These are phyloP conservation scores for Drosophila koepferae DNA, from an alignment of 2,888 invertebrate genomes.

Conservation along the genomic window DNA sequence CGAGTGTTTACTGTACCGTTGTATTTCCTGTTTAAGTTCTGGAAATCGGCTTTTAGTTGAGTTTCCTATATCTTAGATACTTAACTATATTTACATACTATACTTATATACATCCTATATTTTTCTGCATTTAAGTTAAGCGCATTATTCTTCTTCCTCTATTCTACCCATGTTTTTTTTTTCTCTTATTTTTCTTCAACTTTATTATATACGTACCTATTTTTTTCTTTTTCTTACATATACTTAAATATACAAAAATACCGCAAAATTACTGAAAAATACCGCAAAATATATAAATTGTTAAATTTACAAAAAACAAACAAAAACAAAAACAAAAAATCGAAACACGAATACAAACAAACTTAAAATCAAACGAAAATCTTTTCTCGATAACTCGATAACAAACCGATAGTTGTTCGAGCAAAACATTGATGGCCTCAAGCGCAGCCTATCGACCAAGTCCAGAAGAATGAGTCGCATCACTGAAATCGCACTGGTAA, in stretches of 20 bases:
- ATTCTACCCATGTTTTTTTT: background rate
- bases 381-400: constrained; percentile 4
- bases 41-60: constrained; percentile 1
- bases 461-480: constrained; percentile 93
- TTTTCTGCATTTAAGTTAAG: constrained; percentile 9
- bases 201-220: constrained; percentile 43
- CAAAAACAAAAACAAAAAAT: background rate
- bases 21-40: constrained; percentile 7
- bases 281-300: constrained; percentile 8
- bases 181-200: constrained; percentile 23
- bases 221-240: constrained; percentile 77
- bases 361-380: background rate
- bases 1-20: constrained; percentile 17
- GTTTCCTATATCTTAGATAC: constrained; percentile 9
- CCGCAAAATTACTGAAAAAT: constrained; percentile 11
- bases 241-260: constrained; percentile 29
- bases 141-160: constrained; percentile 9
- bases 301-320: constrained; percentile 25
- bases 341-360: constrained; percentile 36
- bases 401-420: constrained; percentile 89
- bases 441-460: constrained; percentile 91
- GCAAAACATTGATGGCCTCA: constrained; percentile 94
- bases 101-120: background rate
- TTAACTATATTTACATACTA: background rate
- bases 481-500: constrained; percentile 93